These are phyloP conservation scores for Capitulum mitella DNA, from an alignment of 2,888 invertebrate species.

Conservation along the genomic window DNA sequence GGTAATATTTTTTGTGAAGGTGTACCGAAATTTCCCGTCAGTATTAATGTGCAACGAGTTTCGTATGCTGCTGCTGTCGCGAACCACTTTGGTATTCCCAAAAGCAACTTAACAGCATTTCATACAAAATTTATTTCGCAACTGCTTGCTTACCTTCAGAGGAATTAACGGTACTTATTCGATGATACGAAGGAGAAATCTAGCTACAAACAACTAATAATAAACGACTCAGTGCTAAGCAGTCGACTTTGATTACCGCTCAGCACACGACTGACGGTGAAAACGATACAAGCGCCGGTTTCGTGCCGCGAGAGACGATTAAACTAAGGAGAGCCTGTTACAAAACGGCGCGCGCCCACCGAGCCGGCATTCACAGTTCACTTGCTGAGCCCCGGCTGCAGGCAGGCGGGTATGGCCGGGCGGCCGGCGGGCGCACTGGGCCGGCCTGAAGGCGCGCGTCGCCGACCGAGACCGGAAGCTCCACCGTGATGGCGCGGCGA, in stretches of 20 bases:
- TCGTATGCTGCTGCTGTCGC: no score
- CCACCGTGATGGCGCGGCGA: no score
- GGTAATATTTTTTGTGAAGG: no score
- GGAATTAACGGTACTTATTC: not conserved
- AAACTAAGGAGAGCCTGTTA: not conserved
- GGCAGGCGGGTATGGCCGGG: not conserved
- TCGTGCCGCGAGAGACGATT: not conserved
- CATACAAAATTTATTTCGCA: conserved; percentile 2
- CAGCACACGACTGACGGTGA: not conserved
- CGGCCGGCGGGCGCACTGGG: not conserved
- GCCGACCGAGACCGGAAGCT: no score
- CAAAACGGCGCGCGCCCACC: not conserved
- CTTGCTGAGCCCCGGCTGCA: not conserved
- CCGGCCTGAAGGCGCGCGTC: no score
- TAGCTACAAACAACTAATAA: not conserved
- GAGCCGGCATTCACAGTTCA: not conserved
- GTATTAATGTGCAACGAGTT: no score
- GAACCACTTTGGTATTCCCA: no score
- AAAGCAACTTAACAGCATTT: no score
- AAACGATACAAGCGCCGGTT: not conserved
- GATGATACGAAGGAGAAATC: not conserved
- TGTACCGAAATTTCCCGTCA: no score
- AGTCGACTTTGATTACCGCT: not conserved
- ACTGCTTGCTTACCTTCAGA: not conserved
- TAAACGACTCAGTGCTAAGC: not conserved